phyloP scores from a whole-genome alignment of 1,140 invertebrate genomes.

The Pemphigus obesinymphae region DNA sequence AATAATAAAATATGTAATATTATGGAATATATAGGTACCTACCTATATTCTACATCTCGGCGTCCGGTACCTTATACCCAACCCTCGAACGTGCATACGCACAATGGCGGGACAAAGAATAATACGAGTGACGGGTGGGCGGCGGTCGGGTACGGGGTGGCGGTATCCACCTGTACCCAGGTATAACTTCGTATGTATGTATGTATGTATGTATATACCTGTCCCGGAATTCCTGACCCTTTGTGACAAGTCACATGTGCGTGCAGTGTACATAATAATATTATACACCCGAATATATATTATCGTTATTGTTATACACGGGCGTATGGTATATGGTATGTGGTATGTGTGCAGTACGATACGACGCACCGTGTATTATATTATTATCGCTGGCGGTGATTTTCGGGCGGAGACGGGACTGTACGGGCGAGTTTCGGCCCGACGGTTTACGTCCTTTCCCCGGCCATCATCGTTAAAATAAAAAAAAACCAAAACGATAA shows the following conservation, averaged over 20 bases:
- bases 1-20: too few relatives aligned
- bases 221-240: conserved; percentile 33
- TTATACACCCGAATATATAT: too few relatives aligned
- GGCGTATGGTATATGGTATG: too few relatives aligned
- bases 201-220: background rate
- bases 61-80: background rate
- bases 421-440: background rate
- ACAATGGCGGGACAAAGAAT: too few relatives aligned
- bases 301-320: too few relatives aligned
- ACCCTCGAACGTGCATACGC: background rate
- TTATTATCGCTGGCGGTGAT: background rate
- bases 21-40: too few relatives aligned
- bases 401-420: background rate
- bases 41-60: too few relatives aligned
- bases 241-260: conserved; percentile 19
- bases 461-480: too few relatives aligned
- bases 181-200: background rate
- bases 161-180: background rate
- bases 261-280: background rate
- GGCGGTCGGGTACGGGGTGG: background rate
- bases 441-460: too few relatives aligned
- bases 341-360: background rate
- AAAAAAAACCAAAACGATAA: too few relatives aligned
- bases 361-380: background rate
- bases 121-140: too few relatives aligned